These are phyloP conservation scores for Euzetes globulus DNA, from an alignment of 2,888 invertebrate genomes.

Conservation along the genomic window DNA sequence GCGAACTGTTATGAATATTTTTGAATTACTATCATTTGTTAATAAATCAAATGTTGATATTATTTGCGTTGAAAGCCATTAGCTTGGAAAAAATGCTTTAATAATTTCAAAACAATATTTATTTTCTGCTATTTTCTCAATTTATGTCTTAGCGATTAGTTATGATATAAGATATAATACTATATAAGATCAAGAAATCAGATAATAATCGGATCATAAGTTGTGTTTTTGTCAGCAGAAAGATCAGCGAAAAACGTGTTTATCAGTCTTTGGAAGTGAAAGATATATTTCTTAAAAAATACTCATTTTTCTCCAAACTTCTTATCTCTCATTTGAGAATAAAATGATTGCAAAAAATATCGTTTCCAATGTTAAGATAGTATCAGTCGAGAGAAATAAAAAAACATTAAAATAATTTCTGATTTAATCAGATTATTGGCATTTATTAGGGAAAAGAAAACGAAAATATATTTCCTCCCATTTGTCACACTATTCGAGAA, in stretches of 20 bases:
- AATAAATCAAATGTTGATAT: too few species aligned
- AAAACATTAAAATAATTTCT: background rate
- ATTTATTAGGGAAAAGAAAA: background rate
- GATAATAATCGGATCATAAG: too few species aligned
- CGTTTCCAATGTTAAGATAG: background rate
- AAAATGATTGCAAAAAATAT: background rate
- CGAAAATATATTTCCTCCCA: background rate
- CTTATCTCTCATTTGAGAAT: background rate
- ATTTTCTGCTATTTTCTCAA: too few species aligned
- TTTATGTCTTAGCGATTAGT: too few species aligned
- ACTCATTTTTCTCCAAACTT: background rate
- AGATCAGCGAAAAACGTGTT: background rate
- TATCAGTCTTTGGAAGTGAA: too few species aligned
- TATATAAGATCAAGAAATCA: too few species aligned
- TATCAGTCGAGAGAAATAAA: background rate
- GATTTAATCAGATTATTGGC: background rate
- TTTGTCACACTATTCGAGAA: background rate
- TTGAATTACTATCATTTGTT: too few species aligned
- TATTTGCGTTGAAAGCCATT: too few species aligned
- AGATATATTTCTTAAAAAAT: background rate
- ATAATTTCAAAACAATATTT: too few species aligned
- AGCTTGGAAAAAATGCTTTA: too few species aligned
- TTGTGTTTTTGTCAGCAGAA: background rate
- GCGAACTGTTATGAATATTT: too few species aligned
- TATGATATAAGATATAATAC: too few species aligned